Conservation (phyloP, 1,140 invertebrate species). For the Spodoptera frugiperda region DNA sequence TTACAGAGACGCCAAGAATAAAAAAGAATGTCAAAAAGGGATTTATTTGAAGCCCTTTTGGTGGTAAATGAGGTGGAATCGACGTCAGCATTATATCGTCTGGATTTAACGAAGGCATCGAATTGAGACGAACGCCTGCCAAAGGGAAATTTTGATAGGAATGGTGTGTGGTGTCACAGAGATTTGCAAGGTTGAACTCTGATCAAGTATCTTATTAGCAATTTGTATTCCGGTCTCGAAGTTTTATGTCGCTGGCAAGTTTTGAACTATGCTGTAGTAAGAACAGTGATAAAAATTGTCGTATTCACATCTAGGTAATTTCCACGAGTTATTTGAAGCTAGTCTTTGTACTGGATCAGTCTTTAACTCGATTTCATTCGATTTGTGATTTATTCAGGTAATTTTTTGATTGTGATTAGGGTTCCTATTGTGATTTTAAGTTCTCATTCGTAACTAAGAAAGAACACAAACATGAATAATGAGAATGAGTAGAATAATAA, state of each 20-base stretch:
- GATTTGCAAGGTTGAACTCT: constrained; percentile 33
- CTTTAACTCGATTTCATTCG: no score
- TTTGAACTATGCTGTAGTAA: background rate
- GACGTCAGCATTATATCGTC: constrained; percentile 55
- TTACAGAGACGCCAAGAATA: constrained; percentile 51
- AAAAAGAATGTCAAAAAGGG: constrained; percentile 58
- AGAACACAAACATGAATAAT: no score
- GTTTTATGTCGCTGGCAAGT: background rate
- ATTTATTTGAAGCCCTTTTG: constrained; percentile 56
- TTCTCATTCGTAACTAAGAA: no score
- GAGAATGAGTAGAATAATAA: background rate
- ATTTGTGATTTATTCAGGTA: no score
- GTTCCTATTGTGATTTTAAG: no score
- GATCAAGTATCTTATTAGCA: constrained; percentile 11
- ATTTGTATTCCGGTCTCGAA: constrained; percentile 20
- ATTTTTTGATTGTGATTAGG: no score
- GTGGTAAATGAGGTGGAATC: constrained; percentile 58
- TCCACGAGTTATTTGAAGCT: no score
- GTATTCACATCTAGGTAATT: background rate
- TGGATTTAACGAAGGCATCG: constrained; percentile 49
- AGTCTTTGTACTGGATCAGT: no score
- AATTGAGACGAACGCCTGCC: constrained; percentile 45
- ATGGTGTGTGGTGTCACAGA: constrained; percentile 27
- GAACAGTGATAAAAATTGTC: background rate
- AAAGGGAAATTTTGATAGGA: constrained; percentile 18